phyloP scores from a whole-genome alignment of 1,140 invertebrate species.

The Stegodyphus mimosarum region DNA sequence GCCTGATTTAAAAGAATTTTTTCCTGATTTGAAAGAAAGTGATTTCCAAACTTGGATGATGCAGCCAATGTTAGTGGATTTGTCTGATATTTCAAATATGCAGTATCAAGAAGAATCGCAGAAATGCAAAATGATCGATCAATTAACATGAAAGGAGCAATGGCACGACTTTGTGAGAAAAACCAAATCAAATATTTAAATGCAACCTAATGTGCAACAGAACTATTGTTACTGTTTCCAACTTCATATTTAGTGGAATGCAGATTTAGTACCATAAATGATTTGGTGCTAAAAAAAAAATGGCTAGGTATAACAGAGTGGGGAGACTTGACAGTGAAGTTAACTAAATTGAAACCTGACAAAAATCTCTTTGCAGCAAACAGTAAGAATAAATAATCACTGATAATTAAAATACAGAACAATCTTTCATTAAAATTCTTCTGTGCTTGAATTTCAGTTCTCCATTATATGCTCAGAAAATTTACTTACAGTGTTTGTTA shows the following conservation, averaged over 20 bases:
- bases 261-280: slow-evolving; percentile 24
- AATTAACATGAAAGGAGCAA: slow-evolving; percentile 1
- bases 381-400: slow-evolving; percentile 26
- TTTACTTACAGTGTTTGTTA: neutral
- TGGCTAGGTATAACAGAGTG: slow-evolving; percentile 18
- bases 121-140: slow-evolving; percentile 14
- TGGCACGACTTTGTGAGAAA: slow-evolving; percentile 24
- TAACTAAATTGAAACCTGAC: slow-evolving; percentile 7
- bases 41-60: slow-evolving; percentile 6
- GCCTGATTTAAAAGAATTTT: slow-evolving; percentile 40
- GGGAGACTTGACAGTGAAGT: slow-evolving; percentile 20
- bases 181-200: slow-evolving; percentile 8
- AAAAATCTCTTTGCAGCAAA: slow-evolving; percentile 26
- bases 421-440: neutral
- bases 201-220: slow-evolving; percentile 6
- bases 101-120: slow-evolving; percentile 12
- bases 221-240: slow-evolving; percentile 33
- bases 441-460: neutral
- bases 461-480: neutral
- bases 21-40: slow-evolving; percentile 30
- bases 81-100: slow-evolving; percentile 39
- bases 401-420: neutral
- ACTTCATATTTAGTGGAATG: slow-evolving; percentile 9
- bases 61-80: slow-evolving; percentile 12
- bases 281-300: slow-evolving; percentile 21